Conservation (phyloP, 2,888 invertebrate species). For the Amblyteles armatorius region DNA sequence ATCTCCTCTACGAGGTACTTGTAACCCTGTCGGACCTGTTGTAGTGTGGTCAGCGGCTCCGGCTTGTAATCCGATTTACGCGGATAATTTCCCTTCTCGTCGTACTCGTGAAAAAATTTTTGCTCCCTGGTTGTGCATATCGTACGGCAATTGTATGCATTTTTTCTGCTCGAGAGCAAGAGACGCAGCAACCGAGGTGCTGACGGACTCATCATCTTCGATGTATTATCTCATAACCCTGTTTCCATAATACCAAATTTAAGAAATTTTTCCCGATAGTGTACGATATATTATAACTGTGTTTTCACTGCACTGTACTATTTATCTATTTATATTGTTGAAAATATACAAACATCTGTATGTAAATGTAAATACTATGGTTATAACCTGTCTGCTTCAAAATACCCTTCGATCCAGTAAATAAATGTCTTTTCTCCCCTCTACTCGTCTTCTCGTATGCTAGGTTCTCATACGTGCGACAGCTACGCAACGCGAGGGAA, state of each 20-base stretch:
- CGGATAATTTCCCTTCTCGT: constrained; percentile 88
- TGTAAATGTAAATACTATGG: not conserved
- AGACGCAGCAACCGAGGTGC: constrained; percentile 45
- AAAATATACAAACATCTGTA: not conserved
- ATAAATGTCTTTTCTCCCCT: not conserved
- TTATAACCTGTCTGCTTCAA: not conserved
- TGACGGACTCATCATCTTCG: constrained; percentile 24
- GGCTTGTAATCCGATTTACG: constrained; percentile 65
- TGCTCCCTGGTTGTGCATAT: constrained; percentile 76
- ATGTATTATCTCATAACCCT: not conserved
- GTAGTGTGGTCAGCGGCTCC: constrained; percentile 79
- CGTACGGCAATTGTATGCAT: constrained; percentile 48
- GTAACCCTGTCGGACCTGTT: constrained; percentile 88
- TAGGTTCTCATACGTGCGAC: too few species aligned
- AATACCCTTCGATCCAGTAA: not conserved
- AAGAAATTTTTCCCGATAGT: not conserved
- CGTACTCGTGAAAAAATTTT: constrained; percentile 86
- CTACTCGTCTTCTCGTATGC: too few species aligned
- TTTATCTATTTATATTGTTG: not conserved
- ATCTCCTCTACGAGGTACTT: constrained; percentile 89
- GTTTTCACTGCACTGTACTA: not conserved
- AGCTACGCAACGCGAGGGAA: too few species aligned
- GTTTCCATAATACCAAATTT: not conserved
- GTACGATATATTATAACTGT: not conserved
- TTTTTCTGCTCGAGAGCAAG: constrained; percentile 7